A percentile compares a stretch with the other conserved stretches of the same genome.
Evolutionary conservation across 1,140 invertebrate species (phyloP).

Genomic region (Hirudo medicinalis): DNA sequence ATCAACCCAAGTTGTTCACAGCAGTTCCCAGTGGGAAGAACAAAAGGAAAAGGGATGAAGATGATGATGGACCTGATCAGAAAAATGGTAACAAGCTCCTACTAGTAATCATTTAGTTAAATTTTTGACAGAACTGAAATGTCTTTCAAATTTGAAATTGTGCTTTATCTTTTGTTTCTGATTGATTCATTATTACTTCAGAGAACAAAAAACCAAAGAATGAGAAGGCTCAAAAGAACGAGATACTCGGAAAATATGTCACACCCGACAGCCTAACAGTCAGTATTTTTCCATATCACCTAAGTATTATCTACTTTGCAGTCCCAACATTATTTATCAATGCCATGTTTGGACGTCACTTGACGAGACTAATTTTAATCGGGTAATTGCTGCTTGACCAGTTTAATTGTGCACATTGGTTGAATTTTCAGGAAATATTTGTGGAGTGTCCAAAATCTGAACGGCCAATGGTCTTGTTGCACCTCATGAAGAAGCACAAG

Average conservation of each 20-base stretch:
- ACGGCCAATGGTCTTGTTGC: constrained; percentile 69
- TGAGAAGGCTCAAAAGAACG: constrained; percentile 33
- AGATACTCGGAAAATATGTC: constrained; percentile 60
- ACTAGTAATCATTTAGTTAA: neutral
- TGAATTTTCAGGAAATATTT: constrained; percentile 50
- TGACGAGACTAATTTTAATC: too few relatives aligned
- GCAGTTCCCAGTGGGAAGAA: constrained; percentile 45
- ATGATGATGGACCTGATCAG: constrained; percentile 13
- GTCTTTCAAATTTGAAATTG: neutral
- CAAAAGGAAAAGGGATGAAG: neutral
- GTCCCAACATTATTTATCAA: too few relatives aligned
- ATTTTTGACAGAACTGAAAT: constrained; percentile 1
- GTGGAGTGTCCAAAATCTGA: constrained; percentile 53
- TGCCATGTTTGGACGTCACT: neutral
- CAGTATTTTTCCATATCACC: constrained; percentile 17
- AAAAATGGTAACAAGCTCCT: neutral
- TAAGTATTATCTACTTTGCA: neutral
- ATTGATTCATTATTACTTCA: constrained; percentile 13
- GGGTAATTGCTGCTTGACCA: too few relatives aligned
- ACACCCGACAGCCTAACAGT: constrained; percentile 63
- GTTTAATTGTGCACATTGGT: too few relatives aligned
- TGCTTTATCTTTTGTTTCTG: constrained; percentile 9
- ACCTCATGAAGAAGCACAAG: constrained; percentile 57
- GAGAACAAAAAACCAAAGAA: constrained; percentile 2
- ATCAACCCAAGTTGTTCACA: constrained; percentile 80